These are phyloP conservation scores for Gortyna flavago DNA, from an alignment of 2,888 invertebrate genomes.

Conservation along the genomic window DNA sequence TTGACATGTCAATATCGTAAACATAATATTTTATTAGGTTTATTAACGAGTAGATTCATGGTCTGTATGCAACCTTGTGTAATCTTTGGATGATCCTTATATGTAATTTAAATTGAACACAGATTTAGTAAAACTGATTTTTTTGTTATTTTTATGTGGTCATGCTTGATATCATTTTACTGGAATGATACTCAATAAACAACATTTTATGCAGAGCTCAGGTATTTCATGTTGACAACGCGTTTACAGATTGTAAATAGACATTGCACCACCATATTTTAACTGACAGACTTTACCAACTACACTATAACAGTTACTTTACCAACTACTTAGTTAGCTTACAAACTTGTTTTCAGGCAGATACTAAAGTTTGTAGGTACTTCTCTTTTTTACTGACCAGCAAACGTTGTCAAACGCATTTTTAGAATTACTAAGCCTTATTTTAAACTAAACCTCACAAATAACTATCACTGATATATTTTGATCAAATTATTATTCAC, in stretches of 20 bases:
- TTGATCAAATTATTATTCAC: neutral
- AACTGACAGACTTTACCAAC: constrained; percentile 2
- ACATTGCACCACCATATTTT: constrained; percentile 7
- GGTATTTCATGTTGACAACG: neutral
- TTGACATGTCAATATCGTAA: constrained; percentile 72
- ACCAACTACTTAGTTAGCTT: neutral
- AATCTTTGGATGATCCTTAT: constrained; percentile 28
- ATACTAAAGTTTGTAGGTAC: neutral
- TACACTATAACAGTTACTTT: neutral
- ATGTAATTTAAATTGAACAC: constrained; percentile 26
- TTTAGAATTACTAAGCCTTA: neutral
- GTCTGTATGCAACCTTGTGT: constrained; percentile 51
- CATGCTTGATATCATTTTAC: constrained; percentile 2
- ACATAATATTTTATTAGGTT: constrained; percentile 67
- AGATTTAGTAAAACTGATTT: constrained; percentile 12
- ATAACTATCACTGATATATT: neutral
- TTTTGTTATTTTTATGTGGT: constrained; percentile 10
- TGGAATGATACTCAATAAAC: constrained; percentile 11
- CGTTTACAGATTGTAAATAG: neutral
- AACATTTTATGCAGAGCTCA: constrained; percentile 1
- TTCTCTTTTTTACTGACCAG: neutral
- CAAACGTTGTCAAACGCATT: neutral
- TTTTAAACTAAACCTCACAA: neutral
- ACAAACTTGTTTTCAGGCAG: constrained; percentile 9
- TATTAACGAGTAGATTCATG: constrained; percentile 59